Evolutionary conservation across 2,797 vertebrate species (phyloP), one percentile per base, ranked within the genome.

Genomic region (Lutjanus campechanus): DNA sequence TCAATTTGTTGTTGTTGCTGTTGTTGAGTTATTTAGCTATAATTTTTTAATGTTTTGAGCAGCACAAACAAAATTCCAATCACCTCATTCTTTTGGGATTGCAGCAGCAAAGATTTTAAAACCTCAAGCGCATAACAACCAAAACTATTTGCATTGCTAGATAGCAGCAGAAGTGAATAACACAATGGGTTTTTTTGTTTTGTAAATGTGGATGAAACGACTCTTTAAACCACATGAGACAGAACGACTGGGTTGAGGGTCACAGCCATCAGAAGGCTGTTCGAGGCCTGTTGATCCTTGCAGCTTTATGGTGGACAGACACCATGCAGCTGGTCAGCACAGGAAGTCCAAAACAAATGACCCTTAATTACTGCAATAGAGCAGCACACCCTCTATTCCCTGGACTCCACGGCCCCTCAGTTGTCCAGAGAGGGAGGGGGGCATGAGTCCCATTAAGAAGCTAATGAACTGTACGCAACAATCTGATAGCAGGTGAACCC

Each of bases 401-500:
- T 73, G 76, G 61, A 73, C 73, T 73, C 55, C 16, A 5, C 66
- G 81, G 41, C 69, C 64, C 36, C 51, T 70, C 47, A 43, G 54
- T 73, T 76, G 53, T 85, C 77, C 29, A 70, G 60, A 29, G 60
- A 67, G 5, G 9, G 50, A 41, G 46, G 13, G 46, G 12, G 55
- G 50, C 19, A 20, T 36, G 74, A 74, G 58, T 53, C 56, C 81
- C 78, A 88, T 91, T 85, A 90, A 82, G 69, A 63, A 77, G 72
- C 79, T 92, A 90, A 94, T 90, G 86, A 89, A 87, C 81, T 81
- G 77, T 49, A 75, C 53, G 76, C 83, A 84, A 89, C 82, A 89
- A 73, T 90, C 85, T 79, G 86, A 94, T 91, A 88, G 85, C 83
- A 91, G 91, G 88, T 88, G 69, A 92, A 89, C 87, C 85, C 66